Conservation (phyloP, 2,113 vertebrate genomes). For the Barnardius zonarius region DNA sequence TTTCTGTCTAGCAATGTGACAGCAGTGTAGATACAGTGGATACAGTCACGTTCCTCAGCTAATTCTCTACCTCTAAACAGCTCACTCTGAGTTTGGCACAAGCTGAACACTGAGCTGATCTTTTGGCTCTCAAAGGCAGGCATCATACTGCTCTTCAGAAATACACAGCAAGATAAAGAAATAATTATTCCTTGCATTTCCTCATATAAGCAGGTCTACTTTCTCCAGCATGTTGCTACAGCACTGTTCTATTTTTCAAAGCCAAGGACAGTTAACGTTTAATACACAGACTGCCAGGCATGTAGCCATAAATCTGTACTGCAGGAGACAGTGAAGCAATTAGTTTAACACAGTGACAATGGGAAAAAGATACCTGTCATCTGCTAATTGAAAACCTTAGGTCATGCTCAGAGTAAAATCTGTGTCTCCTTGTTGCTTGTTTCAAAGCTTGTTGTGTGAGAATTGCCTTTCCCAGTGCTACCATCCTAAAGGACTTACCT, state of each 20-base stretch:
- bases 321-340: background rate
- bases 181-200: background rate
- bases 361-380: background rate
- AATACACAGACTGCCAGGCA: background rate
- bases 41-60: background rate
- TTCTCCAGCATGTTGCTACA: background rate
- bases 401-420: background rate
- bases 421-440: fast-evolving
- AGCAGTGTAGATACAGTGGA: background rate
- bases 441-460: background rate
- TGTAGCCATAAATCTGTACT: background rate
- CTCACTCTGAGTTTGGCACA: background rate
- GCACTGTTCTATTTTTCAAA: background rate
- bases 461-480: background rate
- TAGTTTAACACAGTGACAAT: background rate
- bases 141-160: background rate
- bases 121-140: background rate
- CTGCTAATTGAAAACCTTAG: background rate
- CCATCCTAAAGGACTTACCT: background rate
- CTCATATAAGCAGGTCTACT: background rate
- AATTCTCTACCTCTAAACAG: background rate
- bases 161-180: background rate
- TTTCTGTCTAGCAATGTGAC: background rate
- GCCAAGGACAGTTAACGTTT: background rate
- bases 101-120: background rate